These are phyloP conservation scores for Serrognathus titanus DNA, from an alignment of 2,888 invertebrate species.

Conservation along the genomic window DNA sequence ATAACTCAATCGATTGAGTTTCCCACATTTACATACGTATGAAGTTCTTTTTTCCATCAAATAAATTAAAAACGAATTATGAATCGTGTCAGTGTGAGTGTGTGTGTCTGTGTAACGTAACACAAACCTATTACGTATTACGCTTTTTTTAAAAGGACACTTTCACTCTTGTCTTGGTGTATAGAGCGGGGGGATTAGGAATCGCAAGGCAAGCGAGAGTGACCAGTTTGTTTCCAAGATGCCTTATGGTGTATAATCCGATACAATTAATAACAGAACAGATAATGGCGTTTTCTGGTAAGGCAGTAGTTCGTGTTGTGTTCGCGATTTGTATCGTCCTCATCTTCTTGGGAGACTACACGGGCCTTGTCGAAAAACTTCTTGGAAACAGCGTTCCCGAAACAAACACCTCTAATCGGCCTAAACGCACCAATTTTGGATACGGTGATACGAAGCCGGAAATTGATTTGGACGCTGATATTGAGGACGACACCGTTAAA, in stretches of 20 bases:
- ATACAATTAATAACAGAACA: slow-evolving; percentile 8
- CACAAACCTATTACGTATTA: slow-evolving; percentile 10
- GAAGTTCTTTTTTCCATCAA: not conserved
- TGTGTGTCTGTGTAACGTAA: not conserved
- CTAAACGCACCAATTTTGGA: slow-evolving; percentile 46
- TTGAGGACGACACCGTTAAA: slow-evolving; percentile 47
- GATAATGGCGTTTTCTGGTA: slow-evolving; percentile 41
- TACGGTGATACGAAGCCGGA: slow-evolving; percentile 46
- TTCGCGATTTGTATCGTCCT: slow-evolving; percentile 55
- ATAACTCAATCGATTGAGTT: slow-evolving; percentile 19
- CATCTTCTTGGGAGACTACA: slow-evolving; percentile 56
- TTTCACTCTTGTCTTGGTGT: slow-evolving; percentile 14
- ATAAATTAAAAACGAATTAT: too few species aligned
- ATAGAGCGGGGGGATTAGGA: slow-evolving; percentile 22
- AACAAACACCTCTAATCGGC: slow-evolving; percentile 33
- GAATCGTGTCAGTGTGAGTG: too few species aligned
- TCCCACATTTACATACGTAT: not conserved
- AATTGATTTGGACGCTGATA: slow-evolving; percentile 51
- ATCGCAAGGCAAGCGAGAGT: slow-evolving; percentile 23
- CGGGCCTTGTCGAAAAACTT: slow-evolving; percentile 49
- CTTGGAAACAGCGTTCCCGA: slow-evolving; percentile 49
- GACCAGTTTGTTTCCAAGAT: slow-evolving; percentile 20
- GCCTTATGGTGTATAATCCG: slow-evolving; percentile 16
- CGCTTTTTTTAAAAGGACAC: slow-evolving; percentile 22
- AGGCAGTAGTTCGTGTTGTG: slow-evolving; percentile 50